Conservation (phyloP, 2,888 invertebrate species). For the Scaptomyza reducta region DNA sequence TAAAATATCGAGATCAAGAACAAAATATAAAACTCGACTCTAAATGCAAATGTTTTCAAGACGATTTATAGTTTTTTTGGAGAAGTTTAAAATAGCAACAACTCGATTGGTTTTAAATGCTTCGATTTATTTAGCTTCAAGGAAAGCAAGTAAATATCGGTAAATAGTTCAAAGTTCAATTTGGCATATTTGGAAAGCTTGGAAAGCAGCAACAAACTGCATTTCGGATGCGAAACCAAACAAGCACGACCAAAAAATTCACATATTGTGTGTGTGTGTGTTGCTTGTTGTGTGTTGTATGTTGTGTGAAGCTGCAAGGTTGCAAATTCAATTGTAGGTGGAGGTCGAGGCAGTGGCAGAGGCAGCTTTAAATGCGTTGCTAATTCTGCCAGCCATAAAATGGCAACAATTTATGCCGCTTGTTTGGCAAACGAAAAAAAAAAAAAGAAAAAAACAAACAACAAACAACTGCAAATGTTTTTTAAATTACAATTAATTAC, state of each 20-base stretch:
- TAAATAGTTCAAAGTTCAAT: conserved; percentile 54
- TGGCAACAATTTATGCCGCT: conserved; percentile 56
- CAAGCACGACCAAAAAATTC: conserved; percentile 15
- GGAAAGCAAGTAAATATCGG: conserved; percentile 22
- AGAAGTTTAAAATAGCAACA: background rate
- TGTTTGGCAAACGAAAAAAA: conserved; percentile 17
- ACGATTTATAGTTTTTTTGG: conserved; percentile 8
- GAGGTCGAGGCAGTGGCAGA: conserved; percentile 56
- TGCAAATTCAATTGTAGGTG: conserved; percentile 70
- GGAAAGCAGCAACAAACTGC: conserved; percentile 44
- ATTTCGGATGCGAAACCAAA: conserved; percentile 17
- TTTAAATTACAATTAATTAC: conserved; percentile 68
- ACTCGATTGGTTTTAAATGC: conserved; percentile 4
- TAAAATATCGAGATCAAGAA: conserved; percentile 23
- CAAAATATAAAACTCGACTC: conserved; percentile 15
- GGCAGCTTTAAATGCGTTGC: conserved; percentile 51
- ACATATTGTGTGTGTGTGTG: conserved; percentile 8
- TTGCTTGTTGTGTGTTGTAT: conserved; percentile 4
- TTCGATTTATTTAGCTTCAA: conserved; percentile 18
- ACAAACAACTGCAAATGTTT: conserved; percentile 39
- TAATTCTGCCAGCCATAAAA: conserved; percentile 58
- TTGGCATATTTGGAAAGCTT: conserved; percentile 53
- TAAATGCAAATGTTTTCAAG: conserved; percentile 15
- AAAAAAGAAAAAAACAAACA: background rate
- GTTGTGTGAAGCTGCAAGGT: conserved; percentile 57